These are phyloP conservation scores for Apostichopus japonicus DNA, from an alignment of 35 echinoderm and acorn worm genomes.

Conservation along the genomic window DNA sequence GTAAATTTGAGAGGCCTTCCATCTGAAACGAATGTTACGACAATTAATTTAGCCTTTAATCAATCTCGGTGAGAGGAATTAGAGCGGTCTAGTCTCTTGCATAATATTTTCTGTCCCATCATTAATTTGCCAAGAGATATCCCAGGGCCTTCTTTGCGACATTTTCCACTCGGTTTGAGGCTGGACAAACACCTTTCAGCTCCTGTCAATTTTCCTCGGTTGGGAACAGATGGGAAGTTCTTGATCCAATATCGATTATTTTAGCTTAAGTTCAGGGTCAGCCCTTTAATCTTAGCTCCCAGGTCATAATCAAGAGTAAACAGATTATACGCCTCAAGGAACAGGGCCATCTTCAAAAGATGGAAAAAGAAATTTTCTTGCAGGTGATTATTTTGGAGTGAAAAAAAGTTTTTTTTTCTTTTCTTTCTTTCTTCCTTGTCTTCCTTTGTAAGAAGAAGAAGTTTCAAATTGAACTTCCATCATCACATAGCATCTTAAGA, in stretches of 20 bases:
- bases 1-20: not conserved
- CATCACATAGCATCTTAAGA: not conserved
- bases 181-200: constrained; percentile 60
- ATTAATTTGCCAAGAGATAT: constrained; percentile 42
- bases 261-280: constrained; percentile 62
- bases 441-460: constrained; percentile 11
- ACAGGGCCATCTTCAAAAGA: constrained; percentile 38
- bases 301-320: constrained; percentile 58
- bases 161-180: constrained; percentile 51
- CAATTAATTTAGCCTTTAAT: constrained; percentile 1
- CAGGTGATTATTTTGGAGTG: constrained; percentile 22
- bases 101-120: constrained; percentile 43
- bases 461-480: not conserved
- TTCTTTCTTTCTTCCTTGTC: not conserved
- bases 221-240: constrained; percentile 57
- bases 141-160: constrained; percentile 27
- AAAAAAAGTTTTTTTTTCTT: not conserved
- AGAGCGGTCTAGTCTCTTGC: not conserved
- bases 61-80: not conserved
- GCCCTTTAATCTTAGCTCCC: constrained; percentile 45
- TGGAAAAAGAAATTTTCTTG: constrained; percentile 37
- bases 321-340: constrained; percentile 52
- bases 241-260: constrained; percentile 64
- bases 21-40: not conserved
- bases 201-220: constrained; percentile 42